phyloP scores from a whole-genome alignment of 2,113 vertebrate genomes.

The Halichoerus grypus region DNA sequence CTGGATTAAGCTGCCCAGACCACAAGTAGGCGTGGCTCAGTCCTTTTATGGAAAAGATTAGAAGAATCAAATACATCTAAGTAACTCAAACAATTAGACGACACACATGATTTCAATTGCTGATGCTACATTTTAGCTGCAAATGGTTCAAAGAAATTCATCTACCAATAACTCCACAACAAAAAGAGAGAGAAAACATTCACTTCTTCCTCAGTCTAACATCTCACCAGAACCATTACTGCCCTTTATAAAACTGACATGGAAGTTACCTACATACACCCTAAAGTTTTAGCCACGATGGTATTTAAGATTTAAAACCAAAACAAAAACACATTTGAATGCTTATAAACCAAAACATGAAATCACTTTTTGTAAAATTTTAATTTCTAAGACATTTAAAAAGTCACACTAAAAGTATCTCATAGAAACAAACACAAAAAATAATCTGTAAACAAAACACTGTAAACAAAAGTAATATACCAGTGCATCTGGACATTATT shows the following conservation, averaged over 20 bases:
- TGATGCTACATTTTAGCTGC: not conserved
- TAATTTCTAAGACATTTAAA: conserved; percentile 79
- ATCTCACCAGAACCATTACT: not conserved
- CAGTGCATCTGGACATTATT: conserved; percentile 61
- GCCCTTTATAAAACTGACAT: not conserved
- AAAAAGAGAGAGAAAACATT: not conserved
- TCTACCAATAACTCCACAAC: not conserved
- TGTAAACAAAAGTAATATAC: conserved; percentile 75
- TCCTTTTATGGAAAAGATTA: not conserved
- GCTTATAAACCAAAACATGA: conserved; percentile 60
- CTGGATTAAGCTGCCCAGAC: not conserved
- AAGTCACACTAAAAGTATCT: conserved; percentile 76
- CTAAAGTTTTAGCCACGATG: not conserved
- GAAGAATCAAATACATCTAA: not conserved
- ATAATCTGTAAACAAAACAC: conserved; percentile 70
- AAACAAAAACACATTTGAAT: not conserved
- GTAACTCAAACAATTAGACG: not conserved
- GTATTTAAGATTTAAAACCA: not conserved
- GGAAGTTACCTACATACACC: not conserved
- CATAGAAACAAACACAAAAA: conserved; percentile 46
- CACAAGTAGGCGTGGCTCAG: not conserved
- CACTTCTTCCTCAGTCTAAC: not conserved
- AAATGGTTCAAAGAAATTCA: not conserved
- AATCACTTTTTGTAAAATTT: conserved; percentile 79
- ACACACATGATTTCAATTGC: not conserved